Evolutionary conservation across 2,888 invertebrate genomes (phyloP).

Genomic region (Amitus sp.): DNA sequence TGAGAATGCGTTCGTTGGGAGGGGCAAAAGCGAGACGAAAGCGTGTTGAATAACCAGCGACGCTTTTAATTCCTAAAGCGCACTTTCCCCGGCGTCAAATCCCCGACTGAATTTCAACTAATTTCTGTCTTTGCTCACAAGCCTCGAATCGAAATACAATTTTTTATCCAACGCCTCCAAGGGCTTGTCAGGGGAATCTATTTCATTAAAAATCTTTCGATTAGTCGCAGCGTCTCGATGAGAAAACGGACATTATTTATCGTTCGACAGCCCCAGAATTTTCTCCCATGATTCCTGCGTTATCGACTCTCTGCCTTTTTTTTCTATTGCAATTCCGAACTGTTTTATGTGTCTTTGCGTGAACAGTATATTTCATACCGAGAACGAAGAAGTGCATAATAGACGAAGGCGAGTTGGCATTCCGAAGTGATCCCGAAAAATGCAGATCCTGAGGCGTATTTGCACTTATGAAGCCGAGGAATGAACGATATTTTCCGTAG

Average conservation of each 20-base stretch:
- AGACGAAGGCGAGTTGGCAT: too few species aligned
- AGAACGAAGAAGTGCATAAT: too few species aligned
- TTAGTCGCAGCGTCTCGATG: background rate
- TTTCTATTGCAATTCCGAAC: background rate
- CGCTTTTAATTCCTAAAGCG: slow-evolving; percentile 53
- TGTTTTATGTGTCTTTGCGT: background rate
- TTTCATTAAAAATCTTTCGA: background rate
- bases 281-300: background rate
- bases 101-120: slow-evolving; percentile 36
- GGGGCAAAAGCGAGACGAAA: slow-evolving; percentile 30
- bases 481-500: too few species aligned
- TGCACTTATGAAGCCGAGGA: too few species aligned
- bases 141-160: background rate
- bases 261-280: background rate
- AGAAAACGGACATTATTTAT: too few species aligned
- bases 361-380: too few species aligned
- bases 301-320: background rate
- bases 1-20: slow-evolving; percentile 19
- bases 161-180: background rate
- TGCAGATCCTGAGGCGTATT: too few species aligned
- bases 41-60: slow-evolving; percentile 41
- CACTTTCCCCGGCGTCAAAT: slow-evolving; percentile 34
- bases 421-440: too few species aligned
- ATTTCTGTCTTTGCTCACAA: slow-evolving; percentile 30
- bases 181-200: too few species aligned